Evolutionary conservation across 2,113 vertebrate genomes (phyloP).

Genomic region (Scopus umbretta): DNA sequence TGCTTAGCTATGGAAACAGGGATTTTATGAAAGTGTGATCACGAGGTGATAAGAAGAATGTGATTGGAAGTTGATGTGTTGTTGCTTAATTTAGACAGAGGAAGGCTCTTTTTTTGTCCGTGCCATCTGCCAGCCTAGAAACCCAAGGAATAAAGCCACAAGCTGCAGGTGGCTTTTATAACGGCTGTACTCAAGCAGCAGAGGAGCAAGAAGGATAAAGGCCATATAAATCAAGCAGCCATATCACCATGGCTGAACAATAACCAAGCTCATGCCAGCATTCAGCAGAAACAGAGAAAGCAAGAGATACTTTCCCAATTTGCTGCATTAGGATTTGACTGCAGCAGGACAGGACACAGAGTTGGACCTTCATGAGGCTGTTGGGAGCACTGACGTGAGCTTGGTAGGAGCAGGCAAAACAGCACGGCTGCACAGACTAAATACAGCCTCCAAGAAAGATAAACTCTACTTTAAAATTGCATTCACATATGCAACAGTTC

Average conservation of each 20-base stretch:
- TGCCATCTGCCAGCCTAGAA: constrained; percentile 63
- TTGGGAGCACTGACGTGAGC: not conserved
- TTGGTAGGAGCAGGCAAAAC: not conserved
- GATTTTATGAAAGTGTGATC: not conserved
- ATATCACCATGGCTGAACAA: not conserved
- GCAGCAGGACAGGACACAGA: not conserved
- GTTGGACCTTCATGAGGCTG: not conserved
- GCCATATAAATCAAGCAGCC: constrained; percentile 30
- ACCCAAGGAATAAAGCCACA: constrained; percentile 35
- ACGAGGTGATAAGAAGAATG: constrained; percentile 30
- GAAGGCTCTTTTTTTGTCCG: constrained; percentile 29
- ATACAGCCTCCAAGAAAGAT: not conserved
- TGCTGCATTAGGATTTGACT: not conserved
- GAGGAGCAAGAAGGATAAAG: not conserved
- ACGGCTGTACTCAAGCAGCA: not conserved
- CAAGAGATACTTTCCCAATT: not conserved
- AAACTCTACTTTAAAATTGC: not conserved
- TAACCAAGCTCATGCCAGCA: not conserved
- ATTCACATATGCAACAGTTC: not conserved
- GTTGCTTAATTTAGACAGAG: constrained; percentile 28
- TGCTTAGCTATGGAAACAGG: not conserved
- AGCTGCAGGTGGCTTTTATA: constrained; percentile 48
- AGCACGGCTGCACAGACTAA: not conserved
- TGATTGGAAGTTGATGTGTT: constrained; percentile 10
- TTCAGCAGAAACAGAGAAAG: not conserved